Evolutionary conservation across 2,113 vertebrate genomes (phyloP).

Genomic region (Turdus rufiventris): DNA sequence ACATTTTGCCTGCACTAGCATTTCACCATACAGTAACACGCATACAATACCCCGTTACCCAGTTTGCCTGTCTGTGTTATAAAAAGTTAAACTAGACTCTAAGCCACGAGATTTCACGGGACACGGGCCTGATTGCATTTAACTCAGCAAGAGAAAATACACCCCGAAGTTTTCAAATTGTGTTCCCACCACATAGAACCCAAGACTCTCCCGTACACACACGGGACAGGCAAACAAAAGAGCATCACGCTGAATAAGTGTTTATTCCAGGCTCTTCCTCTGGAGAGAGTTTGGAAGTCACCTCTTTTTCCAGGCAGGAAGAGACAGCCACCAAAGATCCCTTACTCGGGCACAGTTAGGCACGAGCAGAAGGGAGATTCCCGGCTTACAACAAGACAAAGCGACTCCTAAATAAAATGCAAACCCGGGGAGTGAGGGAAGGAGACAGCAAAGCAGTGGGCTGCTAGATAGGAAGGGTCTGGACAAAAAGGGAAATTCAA

Average conservation of each 20-base stretch:
- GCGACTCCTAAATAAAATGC: not conserved
- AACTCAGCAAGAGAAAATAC: not conserved
- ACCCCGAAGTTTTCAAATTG: not conserved
- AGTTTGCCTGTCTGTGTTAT: not conserved
- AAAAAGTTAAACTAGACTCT: slow-evolving; percentile 20
- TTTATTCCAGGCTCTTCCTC: not conserved
- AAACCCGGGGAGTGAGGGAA: not conserved
- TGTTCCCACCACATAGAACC: accelerated
- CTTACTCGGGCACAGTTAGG: not conserved
- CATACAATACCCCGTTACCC: slow-evolving; percentile 23
- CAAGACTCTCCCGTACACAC: not conserved
- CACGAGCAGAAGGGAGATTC: not conserved
- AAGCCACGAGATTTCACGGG: not conserved
- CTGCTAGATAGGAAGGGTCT: not conserved
- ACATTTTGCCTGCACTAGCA: not conserved
- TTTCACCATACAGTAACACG: not conserved
- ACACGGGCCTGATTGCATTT: not conserved
- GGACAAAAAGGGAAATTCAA: not conserved
- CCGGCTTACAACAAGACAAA: not conserved
- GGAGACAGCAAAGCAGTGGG: not conserved
- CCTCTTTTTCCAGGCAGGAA: not conserved
- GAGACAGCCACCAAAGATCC: not conserved
- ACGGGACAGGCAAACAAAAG: not conserved
- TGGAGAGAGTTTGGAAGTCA: not conserved
- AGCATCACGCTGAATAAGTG: not conserved